These are phyloP conservation scores for Prosapia bicincta DNA, from an alignment of 2,888 invertebrate genomes.

Conservation along the genomic window DNA sequence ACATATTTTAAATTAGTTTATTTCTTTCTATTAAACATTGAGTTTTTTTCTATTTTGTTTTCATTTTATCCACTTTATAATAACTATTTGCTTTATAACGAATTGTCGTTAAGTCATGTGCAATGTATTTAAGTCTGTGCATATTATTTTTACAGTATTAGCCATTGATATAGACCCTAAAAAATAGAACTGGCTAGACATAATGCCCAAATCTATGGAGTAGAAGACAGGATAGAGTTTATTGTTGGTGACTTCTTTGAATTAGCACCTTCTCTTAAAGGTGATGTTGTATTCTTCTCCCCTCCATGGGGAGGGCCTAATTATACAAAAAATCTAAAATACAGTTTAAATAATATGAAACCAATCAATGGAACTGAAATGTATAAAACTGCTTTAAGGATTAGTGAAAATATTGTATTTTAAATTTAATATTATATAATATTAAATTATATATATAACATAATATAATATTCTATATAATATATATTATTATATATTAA, in stretches of 20 bases:
- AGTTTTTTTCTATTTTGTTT: too few species aligned
- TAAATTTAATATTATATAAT: too few species aligned
- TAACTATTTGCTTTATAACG: too few species aligned
- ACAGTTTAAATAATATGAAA: conserved; percentile 67
- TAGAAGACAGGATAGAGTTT: conserved; percentile 83
- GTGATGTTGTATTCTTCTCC: conserved; percentile 89
- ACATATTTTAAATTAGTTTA: too few species aligned
- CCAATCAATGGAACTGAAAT: conserved; percentile 70
- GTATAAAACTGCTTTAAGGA: conserved; percentile 60
- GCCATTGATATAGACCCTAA: conserved; percentile 93
- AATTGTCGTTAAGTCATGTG: too few species aligned
- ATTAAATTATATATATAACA: too few species aligned
- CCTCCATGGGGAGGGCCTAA: conserved; percentile 99
- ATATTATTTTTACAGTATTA: conserved; percentile 59
- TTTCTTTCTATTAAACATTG: too few species aligned
- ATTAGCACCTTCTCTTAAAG: conserved; percentile 60
- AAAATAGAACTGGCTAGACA: conserved; percentile 87
- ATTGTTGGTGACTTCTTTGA: conserved; percentile 86
- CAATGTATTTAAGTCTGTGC: too few species aligned
- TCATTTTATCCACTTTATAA: too few species aligned
- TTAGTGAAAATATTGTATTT: conserved; percentile 76
- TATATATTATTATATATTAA: too few species aligned
- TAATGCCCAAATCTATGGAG: conserved; percentile 91
- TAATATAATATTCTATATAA: too few species aligned
- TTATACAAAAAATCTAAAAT: conserved; percentile 64